These are phyloP conservation scores for Rhyacophila brunnea DNA, from an alignment of 1,140 invertebrate genomes.

Conservation along the genomic window DNA sequence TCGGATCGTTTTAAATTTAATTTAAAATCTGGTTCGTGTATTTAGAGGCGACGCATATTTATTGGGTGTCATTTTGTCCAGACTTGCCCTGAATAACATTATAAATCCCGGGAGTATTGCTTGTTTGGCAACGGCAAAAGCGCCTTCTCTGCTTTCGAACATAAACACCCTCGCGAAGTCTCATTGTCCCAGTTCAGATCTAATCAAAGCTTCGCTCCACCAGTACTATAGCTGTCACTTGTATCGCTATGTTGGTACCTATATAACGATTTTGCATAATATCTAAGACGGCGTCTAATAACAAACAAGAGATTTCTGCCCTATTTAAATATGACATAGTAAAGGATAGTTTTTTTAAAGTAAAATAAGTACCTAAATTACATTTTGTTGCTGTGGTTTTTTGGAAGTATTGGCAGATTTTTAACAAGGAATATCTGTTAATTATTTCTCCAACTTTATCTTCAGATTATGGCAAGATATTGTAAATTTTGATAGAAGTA, in stretches of 20 bases:
- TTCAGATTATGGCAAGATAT: no score
- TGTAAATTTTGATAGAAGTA: no score
- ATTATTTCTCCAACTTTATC: no score
- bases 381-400: no score
- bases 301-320: not conserved
- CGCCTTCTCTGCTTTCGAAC: conserved; percentile 1
- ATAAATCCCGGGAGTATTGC: conserved; percentile 6
- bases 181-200: conserved; percentile 19
- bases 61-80: conserved; percentile 23
- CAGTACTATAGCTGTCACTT: conserved; percentile 12
- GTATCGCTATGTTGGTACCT: conserved; percentile 10
- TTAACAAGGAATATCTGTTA: no score
- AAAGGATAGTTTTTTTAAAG: not conserved
- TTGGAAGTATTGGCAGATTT: no score
- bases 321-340: not conserved
- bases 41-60: conserved; percentile 9
- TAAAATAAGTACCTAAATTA: no score
- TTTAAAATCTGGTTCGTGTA: conserved; percentile 14
- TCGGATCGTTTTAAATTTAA: not conserved
- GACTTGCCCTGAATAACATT: conserved; percentile 16
- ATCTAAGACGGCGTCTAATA: conserved; percentile 11
- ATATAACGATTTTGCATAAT: conserved; percentile 21
- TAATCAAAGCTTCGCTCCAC: conserved; percentile 15
- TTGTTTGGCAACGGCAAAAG: conserved; percentile 6
- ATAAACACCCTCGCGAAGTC: conserved; percentile 9